Percentiles rank a stretch among this genome's conserved stretches.
phyloP scores from a whole-genome alignment of 2,888 invertebrate genomes.

The Meiosimyza platycephala region DNA sequence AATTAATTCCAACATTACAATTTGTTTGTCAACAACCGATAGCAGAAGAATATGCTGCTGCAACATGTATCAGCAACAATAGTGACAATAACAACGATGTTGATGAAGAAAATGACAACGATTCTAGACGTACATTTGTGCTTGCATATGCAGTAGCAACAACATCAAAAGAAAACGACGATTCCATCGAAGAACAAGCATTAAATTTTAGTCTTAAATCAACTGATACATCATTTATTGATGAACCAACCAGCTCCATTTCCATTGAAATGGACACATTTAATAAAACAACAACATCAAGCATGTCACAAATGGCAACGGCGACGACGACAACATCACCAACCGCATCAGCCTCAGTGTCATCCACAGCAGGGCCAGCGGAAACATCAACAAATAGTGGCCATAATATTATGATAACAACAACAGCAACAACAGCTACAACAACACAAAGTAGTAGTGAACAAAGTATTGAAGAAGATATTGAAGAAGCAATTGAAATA shows the following conservation, averaged over 20 bases:
- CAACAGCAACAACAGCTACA: constrained; percentile 30
- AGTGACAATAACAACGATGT: constrained; percentile 27
- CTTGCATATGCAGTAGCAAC: constrained; percentile 45
- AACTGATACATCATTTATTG: constrained; percentile 52
- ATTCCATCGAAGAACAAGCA: constrained; percentile 52
- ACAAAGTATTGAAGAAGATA: constrained; percentile 55
- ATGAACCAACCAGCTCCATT: constrained; percentile 60
- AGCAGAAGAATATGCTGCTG: constrained; percentile 46
- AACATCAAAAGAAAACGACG: constrained; percentile 40
- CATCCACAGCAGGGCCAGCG: constrained; percentile 39
- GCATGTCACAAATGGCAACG: constrained; percentile 43
- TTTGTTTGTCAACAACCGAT: constrained; percentile 52
- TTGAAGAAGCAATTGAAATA: constrained; percentile 66
- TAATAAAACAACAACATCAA: constrained; percentile 47
- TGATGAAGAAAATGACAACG: constrained; percentile 46
- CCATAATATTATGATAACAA: constrained; percentile 42
- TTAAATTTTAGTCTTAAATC: constrained; percentile 54
- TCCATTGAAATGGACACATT: constrained; percentile 60
- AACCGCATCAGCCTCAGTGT: constrained; percentile 37
- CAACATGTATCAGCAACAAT: constrained; percentile 40
- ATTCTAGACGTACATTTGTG: constrained; percentile 56
- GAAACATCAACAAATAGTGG: constrained; percentile 44
- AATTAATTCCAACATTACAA: constrained; percentile 62
- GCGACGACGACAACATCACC: constrained; percentile 44
- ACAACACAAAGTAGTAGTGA: constrained; percentile 46